Base-by-base conservation (phyloP, 53 echinoderm and acorn worm species). In the Paelopatides confundens region DNA sequence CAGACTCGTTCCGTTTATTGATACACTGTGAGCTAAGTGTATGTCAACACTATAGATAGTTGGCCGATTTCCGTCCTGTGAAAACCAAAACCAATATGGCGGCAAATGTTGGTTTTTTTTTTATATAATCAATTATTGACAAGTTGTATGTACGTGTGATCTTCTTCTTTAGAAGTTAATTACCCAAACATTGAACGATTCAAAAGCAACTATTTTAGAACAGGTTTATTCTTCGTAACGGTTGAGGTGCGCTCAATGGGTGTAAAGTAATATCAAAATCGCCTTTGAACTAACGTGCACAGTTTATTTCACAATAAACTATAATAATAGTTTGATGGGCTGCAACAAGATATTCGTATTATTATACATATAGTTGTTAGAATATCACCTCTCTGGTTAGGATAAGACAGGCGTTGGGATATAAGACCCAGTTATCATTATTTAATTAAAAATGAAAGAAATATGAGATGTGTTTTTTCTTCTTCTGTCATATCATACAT, bases 41-140 rank as follows among this genome's bases (percentile, higher is more conserved):
- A 27, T 79, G 79, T 79, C 53, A 79, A 79, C 79, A 79, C 49
- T 18, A 76, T 9, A 74, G 51, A 54, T 51, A 47, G 32, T 54
- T 79, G 51, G 51, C 33, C 29, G 51, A 51, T 79, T 79, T 79
- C 79, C 79, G 54, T 79, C 51, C 51, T 51, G 13, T 5, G 31
- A 49, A 79, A 51, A 52, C 5, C 21, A 5, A 23, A 58, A 21
- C 21, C n/a, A 54, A 54, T 17, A 54, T n/a, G 18, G 54, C n/a
- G 58, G 5, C 21, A 58, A 21, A n/a, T 48, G 14, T 48, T 48
- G 14, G 9, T 23, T 58, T 39, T 40, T 74, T 39, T 39, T 74
- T 47, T 71, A 39, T 21, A n/a, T 40, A 17, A 74, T 74, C 74
- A 74, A 74, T 39, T 33, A 74, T 40, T 39, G 74, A 74, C 43